Evolutionary conservation across 92 coral and sea anemone genomes (phyloP).

Genomic region (Metridium senile): DNA sequence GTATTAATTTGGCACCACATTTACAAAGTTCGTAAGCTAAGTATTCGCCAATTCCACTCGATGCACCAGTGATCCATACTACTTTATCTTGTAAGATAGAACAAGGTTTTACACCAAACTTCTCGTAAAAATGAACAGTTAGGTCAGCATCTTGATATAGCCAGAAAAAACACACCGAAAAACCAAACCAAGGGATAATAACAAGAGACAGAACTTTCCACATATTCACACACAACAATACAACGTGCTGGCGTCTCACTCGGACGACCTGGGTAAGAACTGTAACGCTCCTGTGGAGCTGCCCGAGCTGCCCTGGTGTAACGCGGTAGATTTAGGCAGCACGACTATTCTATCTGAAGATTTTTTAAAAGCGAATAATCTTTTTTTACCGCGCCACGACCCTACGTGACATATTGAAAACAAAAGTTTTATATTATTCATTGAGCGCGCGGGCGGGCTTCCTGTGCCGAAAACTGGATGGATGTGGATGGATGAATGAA

Average conservation of each 20-base stretch:
- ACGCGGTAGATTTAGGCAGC: too few relatives aligned
- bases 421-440: too few relatives aligned
- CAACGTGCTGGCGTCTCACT: not conserved
- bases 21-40: constrained; percentile 63
- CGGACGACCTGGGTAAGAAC: too few relatives aligned
- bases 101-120: constrained; percentile 58
- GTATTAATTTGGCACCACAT: constrained; percentile 57
- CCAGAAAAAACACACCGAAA: constrained; percentile 14
- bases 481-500: too few relatives aligned
- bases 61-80: constrained; percentile 75
- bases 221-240: not conserved
- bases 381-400: too few relatives aligned
- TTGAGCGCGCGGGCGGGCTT: too few relatives aligned
- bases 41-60: constrained; percentile 75
- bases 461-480: too few relatives aligned
- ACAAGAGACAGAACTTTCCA: not conserved
- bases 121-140: constrained; percentile 52
- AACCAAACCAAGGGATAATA: constrained; percentile 18
- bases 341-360: too few relatives aligned
- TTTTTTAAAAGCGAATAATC: too few relatives aligned
- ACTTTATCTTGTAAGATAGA: constrained; percentile 46
- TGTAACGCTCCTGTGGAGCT: too few relatives aligned
- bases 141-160: constrained; percentile 55
- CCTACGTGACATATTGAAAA: too few relatives aligned
- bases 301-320: not conserved